phyloP scores from a whole-genome alignment of 1,140 invertebrate species.

The Tribolium castaneum region DNA sequence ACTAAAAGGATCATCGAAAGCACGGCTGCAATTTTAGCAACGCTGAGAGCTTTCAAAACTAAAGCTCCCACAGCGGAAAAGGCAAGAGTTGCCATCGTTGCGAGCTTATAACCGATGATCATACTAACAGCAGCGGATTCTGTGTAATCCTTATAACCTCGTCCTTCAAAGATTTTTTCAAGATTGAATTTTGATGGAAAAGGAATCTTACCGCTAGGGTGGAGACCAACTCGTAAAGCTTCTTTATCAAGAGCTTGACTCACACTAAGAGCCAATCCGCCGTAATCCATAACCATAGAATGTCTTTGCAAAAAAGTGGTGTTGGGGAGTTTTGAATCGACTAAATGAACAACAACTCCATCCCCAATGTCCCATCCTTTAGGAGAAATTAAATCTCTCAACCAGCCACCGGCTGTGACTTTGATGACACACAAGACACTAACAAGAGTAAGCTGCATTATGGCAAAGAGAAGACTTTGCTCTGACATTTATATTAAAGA shows the following conservation, averaged over 20 bases:
- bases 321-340: constrained; percentile 59
- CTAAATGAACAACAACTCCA: constrained; percentile 54
- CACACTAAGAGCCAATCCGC: constrained; percentile 66
- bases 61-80: constrained; percentile 68
- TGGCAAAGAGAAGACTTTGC: constrained; percentile 47
- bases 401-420: constrained; percentile 59
- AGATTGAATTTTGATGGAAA: not conserved
- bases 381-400: constrained; percentile 63
- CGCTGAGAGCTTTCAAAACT: constrained; percentile 71
- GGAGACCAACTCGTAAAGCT: constrained; percentile 63
- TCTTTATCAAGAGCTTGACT: constrained; percentile 63
- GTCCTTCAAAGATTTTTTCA: not conserved
- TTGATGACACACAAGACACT: constrained; percentile 10
- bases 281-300: constrained; percentile 67
- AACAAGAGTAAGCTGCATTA: constrained; percentile 48
- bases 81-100: constrained; percentile 11
- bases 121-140: constrained; percentile 50
- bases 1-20: constrained; percentile 69
- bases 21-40: constrained; percentile 72
- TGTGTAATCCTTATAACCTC: not conserved
- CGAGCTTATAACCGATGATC: constrained; percentile 70
- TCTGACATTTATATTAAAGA: constrained; percentile 54
- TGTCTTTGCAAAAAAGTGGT: constrained; percentile 65
- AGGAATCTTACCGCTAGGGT: constrained; percentile 46
- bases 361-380: constrained; percentile 53